phyloP scores from a whole-genome alignment of 2,797 vertebrate species.

The Chrosomus eos region DNA sequence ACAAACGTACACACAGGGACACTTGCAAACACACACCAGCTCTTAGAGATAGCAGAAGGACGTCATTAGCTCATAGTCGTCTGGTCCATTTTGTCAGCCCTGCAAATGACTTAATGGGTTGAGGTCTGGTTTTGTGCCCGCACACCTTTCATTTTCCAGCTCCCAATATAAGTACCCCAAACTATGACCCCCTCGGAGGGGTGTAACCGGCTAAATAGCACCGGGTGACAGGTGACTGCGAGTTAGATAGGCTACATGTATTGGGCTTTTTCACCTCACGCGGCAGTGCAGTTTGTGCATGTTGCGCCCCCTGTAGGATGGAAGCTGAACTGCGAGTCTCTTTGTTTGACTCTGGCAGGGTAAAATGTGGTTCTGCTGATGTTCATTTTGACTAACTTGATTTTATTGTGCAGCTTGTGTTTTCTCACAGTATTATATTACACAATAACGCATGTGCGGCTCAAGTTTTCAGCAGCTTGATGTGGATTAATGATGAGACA shows the following conservation, averaged over 20 bases:
- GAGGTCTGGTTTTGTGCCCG: constrained; percentile 58
- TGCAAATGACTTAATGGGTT: constrained; percentile 67
- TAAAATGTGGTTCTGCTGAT: not conserved
- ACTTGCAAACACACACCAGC: constrained; percentile 25
- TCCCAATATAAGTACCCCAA: constrained; percentile 35
- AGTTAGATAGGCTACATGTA: constrained; percentile 36
- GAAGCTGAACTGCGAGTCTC: constrained; percentile 52
- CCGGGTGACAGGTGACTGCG: constrained; percentile 26
- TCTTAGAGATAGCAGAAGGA: constrained; percentile 46
- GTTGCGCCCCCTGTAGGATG: constrained; percentile 66
- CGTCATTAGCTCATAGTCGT: constrained; percentile 55
- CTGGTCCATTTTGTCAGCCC: constrained; percentile 63
- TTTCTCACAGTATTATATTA: constrained; percentile 18
- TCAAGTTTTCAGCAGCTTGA: constrained; percentile 36
- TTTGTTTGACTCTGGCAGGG: constrained; percentile 31
- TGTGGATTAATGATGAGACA: constrained; percentile 8
- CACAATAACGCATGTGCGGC: constrained; percentile 46
- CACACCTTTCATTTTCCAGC: constrained; percentile 58
- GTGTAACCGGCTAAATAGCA: constrained; percentile 47
- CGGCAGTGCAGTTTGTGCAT: constrained; percentile 58
- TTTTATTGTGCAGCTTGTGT: constrained; percentile 38
- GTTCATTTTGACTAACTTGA: constrained; percentile 53
- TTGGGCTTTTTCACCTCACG: constrained; percentile 43
- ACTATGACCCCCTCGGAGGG: constrained; percentile 33
- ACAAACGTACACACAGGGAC: constrained; percentile 33